Evolutionary conservation across 2,113 vertebrate genomes (phyloP).

Genomic region (Anoura caudifer): DNA sequence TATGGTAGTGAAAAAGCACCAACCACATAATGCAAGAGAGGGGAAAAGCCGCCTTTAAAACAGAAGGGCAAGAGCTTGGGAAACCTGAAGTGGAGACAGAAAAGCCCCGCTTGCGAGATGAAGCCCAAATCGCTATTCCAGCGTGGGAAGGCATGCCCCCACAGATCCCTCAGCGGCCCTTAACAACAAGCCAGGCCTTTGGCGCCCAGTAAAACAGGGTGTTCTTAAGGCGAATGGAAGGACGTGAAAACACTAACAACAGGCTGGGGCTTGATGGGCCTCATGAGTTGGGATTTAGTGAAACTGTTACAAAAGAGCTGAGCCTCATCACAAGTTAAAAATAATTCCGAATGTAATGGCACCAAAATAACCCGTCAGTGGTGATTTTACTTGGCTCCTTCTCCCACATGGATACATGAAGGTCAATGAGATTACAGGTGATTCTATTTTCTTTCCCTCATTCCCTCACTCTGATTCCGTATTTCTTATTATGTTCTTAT

Average conservation of each 20-base stretch:
- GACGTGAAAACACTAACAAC: background rate
- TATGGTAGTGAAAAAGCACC: background rate
- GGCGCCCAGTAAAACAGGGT: background rate
- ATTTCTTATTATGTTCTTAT: background rate
- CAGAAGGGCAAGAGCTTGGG: background rate
- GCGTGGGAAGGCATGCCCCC: background rate
- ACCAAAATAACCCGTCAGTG: background rate
- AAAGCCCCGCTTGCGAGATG: background rate
- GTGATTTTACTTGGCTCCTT: background rate
- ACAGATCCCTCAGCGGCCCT: background rate
- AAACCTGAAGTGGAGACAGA: background rate
- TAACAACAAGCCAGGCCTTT: background rate
- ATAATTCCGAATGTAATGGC: background rate
- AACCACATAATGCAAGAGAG: background rate
- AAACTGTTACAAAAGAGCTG: background rate
- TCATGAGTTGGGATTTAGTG: background rate
- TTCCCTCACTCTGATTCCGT: background rate
- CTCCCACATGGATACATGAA: background rate
- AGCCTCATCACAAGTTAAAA: background rate
- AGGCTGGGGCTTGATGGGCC: background rate
- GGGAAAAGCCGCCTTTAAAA: background rate
- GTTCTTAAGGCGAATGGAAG: background rate
- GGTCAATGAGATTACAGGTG: background rate
- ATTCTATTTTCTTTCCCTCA: background rate
- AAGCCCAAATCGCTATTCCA: background rate